Evolutionary conservation across 2,888 invertebrate species (phyloP).

Genomic region (Pristionchus entomophagus): DNA sequence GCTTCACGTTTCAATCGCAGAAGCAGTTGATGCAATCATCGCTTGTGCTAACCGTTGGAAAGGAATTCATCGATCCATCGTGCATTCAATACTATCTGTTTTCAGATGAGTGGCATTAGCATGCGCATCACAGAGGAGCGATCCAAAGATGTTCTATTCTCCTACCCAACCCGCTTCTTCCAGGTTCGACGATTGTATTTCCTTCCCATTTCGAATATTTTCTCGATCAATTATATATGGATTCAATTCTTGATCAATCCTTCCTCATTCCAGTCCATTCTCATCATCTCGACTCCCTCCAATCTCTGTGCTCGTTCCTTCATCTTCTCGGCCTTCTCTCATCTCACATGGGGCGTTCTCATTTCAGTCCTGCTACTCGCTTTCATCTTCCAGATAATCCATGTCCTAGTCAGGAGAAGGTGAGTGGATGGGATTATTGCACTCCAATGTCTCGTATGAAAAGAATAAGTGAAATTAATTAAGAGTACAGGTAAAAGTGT

Average conservation of each 20-base stretch:
- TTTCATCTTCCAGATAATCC: slow-evolving; percentile 6
- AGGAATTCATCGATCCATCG: too few species aligned
- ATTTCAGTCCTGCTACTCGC: not conserved
- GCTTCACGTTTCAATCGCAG: too few species aligned
- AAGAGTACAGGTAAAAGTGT: too few species aligned
- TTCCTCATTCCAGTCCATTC: slow-evolving; percentile 35
- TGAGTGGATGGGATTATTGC: too few species aligned
- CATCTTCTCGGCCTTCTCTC: slow-evolving; percentile 44
- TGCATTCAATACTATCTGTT: too few species aligned
- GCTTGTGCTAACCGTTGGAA: too few species aligned
- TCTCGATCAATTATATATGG: not conserved
- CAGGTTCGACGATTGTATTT: slow-evolving; percentile 2
- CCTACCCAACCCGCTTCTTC: slow-evolving; percentile 46
- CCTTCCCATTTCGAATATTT: not conserved
- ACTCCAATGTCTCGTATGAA: too few species aligned
- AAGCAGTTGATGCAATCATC: too few species aligned
- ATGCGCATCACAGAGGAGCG: slow-evolving; percentile 46
- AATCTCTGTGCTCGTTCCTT: not conserved
- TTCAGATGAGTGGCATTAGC: slow-evolving; percentile 37
- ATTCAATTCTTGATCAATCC: not conserved
- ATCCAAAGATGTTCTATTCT: slow-evolving; percentile 33
- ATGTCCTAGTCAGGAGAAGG: slow-evolving; percentile 34
- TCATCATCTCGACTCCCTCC: slow-evolving; percentile 28
- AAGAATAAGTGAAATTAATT: too few species aligned
- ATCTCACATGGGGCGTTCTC: not conserved